Percentiles rank a stretch among this genome's conserved stretches.
These are phyloP conservation scores for Euura saliciscinereae DNA, from an alignment of 1,140 invertebrate genomes.

Conservation along the genomic window DNA sequence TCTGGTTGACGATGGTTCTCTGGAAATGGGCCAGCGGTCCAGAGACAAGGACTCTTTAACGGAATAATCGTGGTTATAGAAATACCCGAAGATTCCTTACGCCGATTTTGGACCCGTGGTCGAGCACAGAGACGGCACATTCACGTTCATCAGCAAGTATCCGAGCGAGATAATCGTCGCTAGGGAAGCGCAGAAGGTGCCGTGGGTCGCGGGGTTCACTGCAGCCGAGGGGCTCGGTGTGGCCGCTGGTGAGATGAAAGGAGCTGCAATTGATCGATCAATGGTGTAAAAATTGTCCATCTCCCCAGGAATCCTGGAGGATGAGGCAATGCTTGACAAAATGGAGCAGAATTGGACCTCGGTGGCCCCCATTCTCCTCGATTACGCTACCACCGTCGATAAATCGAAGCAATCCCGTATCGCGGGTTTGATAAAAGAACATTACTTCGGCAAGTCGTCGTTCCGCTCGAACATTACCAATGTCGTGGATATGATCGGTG, in stretches of 20 bases:
- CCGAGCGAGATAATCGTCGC: conserved; percentile 56
- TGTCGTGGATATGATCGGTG: too few species aligned
- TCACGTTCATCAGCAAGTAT: conserved; percentile 59
- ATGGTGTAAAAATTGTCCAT: not conserved
- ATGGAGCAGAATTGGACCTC: conserved; percentile 58
- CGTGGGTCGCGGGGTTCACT: conserved; percentile 58
- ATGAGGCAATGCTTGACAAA: conserved; percentile 47
- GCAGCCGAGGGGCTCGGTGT: conserved; percentile 62
- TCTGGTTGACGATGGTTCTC: too few species aligned
- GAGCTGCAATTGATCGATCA: conserved; percentile 16
- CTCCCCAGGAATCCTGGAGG: conserved; percentile 48
- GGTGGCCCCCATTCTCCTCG: conserved; percentile 58
- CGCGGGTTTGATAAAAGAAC: conserved; percentile 56
- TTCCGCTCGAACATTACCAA: too few species aligned
- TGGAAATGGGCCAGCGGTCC: too few species aligned
- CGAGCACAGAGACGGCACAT: conserved; percentile 45
- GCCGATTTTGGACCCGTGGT: conserved; percentile 61
- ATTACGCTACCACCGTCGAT: conserved; percentile 61
- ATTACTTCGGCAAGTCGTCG: conserved; percentile 44
- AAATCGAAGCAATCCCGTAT: conserved; percentile 41
- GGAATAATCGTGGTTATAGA: conserved; percentile 30
- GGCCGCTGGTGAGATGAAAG: conserved; percentile 50
- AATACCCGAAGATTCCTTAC: not conserved
- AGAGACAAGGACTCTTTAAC: conserved; percentile 40
- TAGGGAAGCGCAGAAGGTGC: conserved; percentile 53